Percentiles rank a stretch among this genome's conserved stretches.
These are phyloP conservation scores for Oryzias celebensis DNA, from an alignment of 2,113 vertebrate genomes.

Conservation along the genomic window DNA sequence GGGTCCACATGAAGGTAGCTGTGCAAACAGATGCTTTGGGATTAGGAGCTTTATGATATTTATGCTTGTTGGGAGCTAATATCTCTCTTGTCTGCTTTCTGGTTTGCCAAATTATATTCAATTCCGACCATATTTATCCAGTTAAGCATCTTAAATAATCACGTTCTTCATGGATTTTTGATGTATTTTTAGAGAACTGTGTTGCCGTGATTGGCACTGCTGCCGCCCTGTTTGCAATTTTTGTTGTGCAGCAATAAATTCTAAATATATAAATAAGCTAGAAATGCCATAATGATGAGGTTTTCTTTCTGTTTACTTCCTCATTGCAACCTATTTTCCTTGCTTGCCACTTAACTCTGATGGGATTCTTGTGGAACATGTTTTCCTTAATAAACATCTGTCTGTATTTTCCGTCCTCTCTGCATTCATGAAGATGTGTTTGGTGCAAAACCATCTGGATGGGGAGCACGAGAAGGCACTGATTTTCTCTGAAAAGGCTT, in stretches of 20 bases:
- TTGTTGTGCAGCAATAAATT: slow-evolving; percentile 36
- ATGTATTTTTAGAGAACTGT: slow-evolving; percentile 24
- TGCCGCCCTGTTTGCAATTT: slow-evolving; percentile 34
- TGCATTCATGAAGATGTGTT: slow-evolving; percentile 43
- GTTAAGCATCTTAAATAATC: slow-evolving; percentile 21
- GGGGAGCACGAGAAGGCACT: slow-evolving; percentile 29
- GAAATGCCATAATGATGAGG: background rate
- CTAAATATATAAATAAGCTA: slow-evolving; percentile 16
- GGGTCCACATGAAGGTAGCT: slow-evolving; percentile 4
- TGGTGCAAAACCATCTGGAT: slow-evolving; percentile 17
- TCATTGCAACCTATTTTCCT: slow-evolving; percentile 30
- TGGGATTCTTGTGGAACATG: slow-evolving; percentile 37
- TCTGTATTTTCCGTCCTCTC: slow-evolving; percentile 57
- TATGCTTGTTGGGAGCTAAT: slow-evolving; percentile 29
- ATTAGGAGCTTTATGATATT: slow-evolving; percentile 28
- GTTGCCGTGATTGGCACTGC: slow-evolving; percentile 22
- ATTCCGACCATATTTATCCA: slow-evolving; percentile 22
- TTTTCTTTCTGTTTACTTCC: slow-evolving; percentile 6
- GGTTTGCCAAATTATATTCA: slow-evolving; percentile 9
- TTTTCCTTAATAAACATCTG: slow-evolving; percentile 48
- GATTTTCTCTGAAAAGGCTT: slow-evolving; percentile 38
- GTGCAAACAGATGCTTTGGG: slow-evolving; percentile 45
- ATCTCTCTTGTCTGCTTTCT: slow-evolving; percentile 15
- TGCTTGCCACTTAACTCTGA: slow-evolving; percentile 9
- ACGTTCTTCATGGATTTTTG: slow-evolving; percentile 11